Evolutionary conservation across 2,888 invertebrate species (phyloP), one percentile per base, ranked within the genome.

Genomic region (Tinea trinotella): DNA sequence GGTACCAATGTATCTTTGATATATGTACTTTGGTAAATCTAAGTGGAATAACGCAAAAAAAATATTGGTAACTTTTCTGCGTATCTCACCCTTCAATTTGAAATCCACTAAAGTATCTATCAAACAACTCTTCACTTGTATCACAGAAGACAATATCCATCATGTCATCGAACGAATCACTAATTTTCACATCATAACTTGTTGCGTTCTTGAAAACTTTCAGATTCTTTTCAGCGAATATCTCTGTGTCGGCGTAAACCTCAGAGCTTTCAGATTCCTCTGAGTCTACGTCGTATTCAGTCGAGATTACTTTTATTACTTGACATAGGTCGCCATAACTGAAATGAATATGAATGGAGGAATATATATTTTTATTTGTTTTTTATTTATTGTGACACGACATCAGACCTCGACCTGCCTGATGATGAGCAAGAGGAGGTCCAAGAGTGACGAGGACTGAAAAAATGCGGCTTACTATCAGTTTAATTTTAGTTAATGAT

Each of bases 141-240:
- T 95, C 95, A 70, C 95, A 95, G 60, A 95, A 92, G 62, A 93
- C 91, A 88, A 96, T 92, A 65, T 94, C 93, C 79, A 95, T 94
- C 65, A 92, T 92, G 3, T 94, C 93, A n/a, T 93, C 90, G 74
- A 93, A 91, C n/a, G 90, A 82, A 15, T 89, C 88, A 0, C 87
- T 74, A 0, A 57, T 76, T 13, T 68, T 66, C 1, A 72, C 59
- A 35, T 70, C 69, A 9, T 48, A 59, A 56, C 75, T 76, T 55
- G 71, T 68, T 3, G 72, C 63, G 55, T 79, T 79, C 1, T 64
- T 60, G 59, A 85, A 85, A 0, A 85, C 73, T 35, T 19, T 52
- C 1, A 52, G 13, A 18, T 52, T 89, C 60, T 92, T 84, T 67
- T 91, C 90, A 71, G 89, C 84, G 73, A 92, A 91, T 9, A 9